Percentiles rank a stretch among this genome's conserved stretches.
phyloP scores from a whole-genome alignment of 2,113 vertebrate species.

The Ondatra zibethicus region DNA sequence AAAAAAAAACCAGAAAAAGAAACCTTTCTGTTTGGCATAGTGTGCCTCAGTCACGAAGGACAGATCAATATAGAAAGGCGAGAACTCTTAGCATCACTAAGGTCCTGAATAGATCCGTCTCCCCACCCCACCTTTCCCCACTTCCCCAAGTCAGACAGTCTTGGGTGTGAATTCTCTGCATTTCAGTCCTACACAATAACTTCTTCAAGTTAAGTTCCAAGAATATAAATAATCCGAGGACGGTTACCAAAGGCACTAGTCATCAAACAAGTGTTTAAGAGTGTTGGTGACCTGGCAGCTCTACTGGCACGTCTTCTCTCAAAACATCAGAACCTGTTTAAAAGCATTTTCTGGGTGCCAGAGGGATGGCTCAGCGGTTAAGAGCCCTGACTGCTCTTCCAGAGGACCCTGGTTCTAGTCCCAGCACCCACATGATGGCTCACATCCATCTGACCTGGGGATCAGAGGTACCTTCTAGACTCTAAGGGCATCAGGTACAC shows the following conservation, averaged over 20 bases:
- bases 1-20: neutral
- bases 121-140: no score
- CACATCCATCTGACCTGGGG: neutral
- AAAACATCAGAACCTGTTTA: neutral
- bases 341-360: neutral
- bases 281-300: neutral
- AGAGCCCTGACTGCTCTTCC: neutral
- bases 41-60: neutral
- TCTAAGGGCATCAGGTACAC: neutral
- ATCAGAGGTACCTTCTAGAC: neutral
- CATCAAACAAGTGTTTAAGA: neutral
- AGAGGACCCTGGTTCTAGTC: neutral
- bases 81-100: neutral
- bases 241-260: neutral
- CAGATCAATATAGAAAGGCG: neutral
- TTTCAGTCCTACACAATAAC: neutral
- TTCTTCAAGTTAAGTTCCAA: neutral
- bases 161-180: neutral
- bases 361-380: neutral
- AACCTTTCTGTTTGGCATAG: neutral
- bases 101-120: fast-evolving
- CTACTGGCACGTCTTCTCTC: neutral
- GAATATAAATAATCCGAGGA: neutral
- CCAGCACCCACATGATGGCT: neutral
- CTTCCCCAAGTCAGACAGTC: neutral